Evolutionary conservation across 2,113 vertebrate species (phyloP).

Genomic region (Coptodon rendalli): DNA sequence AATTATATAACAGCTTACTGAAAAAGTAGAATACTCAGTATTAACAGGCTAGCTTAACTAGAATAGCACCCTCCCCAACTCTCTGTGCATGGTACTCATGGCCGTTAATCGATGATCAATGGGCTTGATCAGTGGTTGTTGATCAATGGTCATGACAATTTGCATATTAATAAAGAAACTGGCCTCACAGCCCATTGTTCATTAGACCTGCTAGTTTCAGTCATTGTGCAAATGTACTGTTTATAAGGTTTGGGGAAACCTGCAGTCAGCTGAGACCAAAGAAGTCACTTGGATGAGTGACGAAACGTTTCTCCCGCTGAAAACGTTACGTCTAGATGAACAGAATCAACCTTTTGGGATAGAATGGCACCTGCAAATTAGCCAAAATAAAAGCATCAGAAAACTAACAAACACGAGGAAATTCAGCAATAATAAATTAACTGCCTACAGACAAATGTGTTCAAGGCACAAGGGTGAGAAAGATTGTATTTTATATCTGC

Average conservation of each 20-base stretch:
- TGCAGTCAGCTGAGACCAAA: background rate
- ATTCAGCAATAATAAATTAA: background rate
- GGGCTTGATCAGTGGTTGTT: background rate
- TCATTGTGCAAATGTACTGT: background rate
- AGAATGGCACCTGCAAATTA: background rate
- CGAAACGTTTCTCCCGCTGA: background rate
- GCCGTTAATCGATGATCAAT: background rate
- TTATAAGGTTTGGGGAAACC: background rate
- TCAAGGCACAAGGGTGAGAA: background rate
- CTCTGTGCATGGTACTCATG: background rate
- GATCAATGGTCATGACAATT: background rate
- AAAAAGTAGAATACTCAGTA: background rate
- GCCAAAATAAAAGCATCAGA: background rate
- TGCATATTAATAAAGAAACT: background rate
- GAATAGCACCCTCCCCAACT: background rate
- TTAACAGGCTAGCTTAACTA: background rate
- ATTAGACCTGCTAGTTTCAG: background rate
- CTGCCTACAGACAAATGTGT: background rate
- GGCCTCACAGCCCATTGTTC: background rate
- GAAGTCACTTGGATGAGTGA: background rate
- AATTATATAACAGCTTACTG: background rate
- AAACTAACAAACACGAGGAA: background rate
- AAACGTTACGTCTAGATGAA: rapidly evolving
- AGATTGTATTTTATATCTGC: background rate
- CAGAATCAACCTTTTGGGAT: background rate